Evolutionary conservation across 2,888 invertebrate genomes (phyloP).

Genomic region (Drosophila sordidula): DNA sequence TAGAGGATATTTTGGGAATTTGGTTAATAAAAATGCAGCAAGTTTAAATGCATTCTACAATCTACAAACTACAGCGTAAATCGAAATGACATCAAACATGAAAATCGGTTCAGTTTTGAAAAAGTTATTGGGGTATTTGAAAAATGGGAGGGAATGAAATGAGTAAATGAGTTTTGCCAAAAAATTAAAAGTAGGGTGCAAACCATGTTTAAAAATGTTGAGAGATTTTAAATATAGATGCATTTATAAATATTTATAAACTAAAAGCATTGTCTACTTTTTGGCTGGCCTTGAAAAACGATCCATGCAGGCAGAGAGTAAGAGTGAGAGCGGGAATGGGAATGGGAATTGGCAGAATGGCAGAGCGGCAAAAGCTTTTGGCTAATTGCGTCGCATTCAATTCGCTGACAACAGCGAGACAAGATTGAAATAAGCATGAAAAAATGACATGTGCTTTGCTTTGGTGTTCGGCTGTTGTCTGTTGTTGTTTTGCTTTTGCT

Average conservation of each 20-base stretch:
- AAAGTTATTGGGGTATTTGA: too few relatives aligned
- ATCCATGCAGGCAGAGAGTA: not conserved
- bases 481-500: constrained; percentile 36
- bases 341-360: not conserved
- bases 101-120: too few relatives aligned
- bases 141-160: too few relatives aligned
- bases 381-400: constrained; percentile 58
- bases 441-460: constrained; percentile 4
- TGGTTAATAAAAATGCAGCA: too few relatives aligned
- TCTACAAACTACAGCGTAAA: too few relatives aligned
- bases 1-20: not conserved
- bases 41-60: too few relatives aligned
- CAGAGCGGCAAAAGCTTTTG: constrained; percentile 32
- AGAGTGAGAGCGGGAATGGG: constrained; percentile 1
- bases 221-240: too few relatives aligned
- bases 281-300: constrained; percentile 61
- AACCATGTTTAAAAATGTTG: too few relatives aligned
- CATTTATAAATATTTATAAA: not conserved
- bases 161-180: too few relatives aligned
- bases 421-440: not conserved
- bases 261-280: constrained; percentile 70
- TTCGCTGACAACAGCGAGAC: constrained; percentile 19
- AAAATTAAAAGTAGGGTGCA: too few relatives aligned
- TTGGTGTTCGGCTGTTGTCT: constrained; percentile 36
- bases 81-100: too few relatives aligned